A percentile compares a stretch with the other conserved stretches of the same genome.
Conservation (phyloP, 2,113 vertebrate species). For the Rhynchomys soricoides region DNA sequence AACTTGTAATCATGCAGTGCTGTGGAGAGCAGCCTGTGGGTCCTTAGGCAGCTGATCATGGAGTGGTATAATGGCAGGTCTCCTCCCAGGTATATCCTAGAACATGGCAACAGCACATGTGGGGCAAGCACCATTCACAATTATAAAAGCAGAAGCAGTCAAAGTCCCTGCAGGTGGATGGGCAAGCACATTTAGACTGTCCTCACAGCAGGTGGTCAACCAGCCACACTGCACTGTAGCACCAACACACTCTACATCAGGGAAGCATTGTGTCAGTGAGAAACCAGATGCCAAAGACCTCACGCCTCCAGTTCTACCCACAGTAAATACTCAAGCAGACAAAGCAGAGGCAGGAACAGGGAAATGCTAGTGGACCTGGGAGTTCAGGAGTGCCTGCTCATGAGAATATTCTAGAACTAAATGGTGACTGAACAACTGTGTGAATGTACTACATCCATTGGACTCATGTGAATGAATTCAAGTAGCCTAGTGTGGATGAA, state of each 20-base stretch:
- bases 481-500: neutral
- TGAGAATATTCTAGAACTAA: neutral
- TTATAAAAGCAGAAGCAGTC: neutral
- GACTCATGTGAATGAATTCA: neutral
- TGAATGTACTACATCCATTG: too few species aligned
- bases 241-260: neutral
- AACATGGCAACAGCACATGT: neutral
- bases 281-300: too few species aligned
- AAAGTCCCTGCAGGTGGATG: neutral
- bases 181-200: neutral
- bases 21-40: neutral
- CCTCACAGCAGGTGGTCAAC: neutral
- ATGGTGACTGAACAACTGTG: neutral
- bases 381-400: too few species aligned
- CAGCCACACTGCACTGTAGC: neutral
- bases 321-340: neutral
- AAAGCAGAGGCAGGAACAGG: neutral
- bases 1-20: neutral
- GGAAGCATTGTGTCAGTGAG: neutral
- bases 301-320: too few species aligned
- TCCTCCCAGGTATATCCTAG: neutral
- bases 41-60: too few species aligned
- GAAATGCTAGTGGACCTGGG: neutral
- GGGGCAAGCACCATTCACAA: neutral
- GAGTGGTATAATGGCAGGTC: too few species aligned